Percentiles rank a stretch among this genome's conserved stretches.
These are phyloP conservation scores for Melanotaenia maccullochi DNA, from an alignment of 2,797 vertebrate genomes.

Conservation along the genomic window DNA sequence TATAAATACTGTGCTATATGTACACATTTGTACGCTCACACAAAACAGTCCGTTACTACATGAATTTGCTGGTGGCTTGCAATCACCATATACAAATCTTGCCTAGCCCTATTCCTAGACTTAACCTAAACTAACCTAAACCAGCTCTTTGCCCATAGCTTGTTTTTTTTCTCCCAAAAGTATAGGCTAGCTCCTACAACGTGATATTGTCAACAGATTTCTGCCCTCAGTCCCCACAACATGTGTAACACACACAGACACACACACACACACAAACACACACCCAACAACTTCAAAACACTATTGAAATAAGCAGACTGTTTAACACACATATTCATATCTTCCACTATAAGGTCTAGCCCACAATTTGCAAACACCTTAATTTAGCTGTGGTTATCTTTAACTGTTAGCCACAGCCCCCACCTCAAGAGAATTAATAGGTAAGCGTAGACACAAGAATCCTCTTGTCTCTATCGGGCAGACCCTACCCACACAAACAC, in stretches of 20 bases:
- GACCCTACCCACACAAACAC: slow-evolving; percentile 47
- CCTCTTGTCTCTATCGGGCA: slow-evolving; percentile 69
- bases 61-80: not conserved
- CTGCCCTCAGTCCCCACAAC: not conserved
- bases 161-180: not conserved
- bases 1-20: too few relatives aligned
- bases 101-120: not conserved
- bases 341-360: slow-evolving; percentile 46
- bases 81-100: not conserved
- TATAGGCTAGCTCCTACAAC: not conserved
- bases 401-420: slow-evolving; percentile 66
- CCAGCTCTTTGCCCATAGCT: not conserved
- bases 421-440: slow-evolving; percentile 61
- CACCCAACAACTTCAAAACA: not conserved
- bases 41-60: not conserved
- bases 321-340: slow-evolving; percentile 43
- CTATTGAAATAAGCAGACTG: slow-evolving; percentile 40
- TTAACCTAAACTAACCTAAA: not conserved
- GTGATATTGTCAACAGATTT: slow-evolving; percentile 1
- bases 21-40: not conserved
- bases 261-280: slow-evolving; percentile 19
- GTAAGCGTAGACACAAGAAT: slow-evolving; percentile 68
- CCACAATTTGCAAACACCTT: slow-evolving; percentile 61
- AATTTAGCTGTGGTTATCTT: slow-evolving; percentile 71
- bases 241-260: not conserved